Conservation (phyloP, 2,113 vertebrate genomes). For the Dunckerocampus dactyliophorus region DNA sequence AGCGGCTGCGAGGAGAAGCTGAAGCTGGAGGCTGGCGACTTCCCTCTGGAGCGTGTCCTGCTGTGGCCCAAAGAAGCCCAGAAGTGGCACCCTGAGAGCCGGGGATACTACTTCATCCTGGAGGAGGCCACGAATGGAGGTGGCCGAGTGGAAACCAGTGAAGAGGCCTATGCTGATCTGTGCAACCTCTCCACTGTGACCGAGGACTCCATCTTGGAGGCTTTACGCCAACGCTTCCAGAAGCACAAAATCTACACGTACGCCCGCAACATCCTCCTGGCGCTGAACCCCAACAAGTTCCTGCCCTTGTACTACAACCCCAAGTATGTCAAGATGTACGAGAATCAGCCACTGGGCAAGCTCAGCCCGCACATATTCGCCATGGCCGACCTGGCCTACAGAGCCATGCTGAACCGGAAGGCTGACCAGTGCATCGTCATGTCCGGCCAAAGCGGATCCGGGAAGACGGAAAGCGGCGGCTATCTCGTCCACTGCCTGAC, state of each 20-base stretch:
- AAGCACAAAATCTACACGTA: constrained; percentile 91
- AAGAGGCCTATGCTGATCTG: constrained; percentile 78
- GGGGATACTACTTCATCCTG: constrained; percentile 86
- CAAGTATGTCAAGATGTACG: constrained; percentile 91
- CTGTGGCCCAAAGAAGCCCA: constrained; percentile 83
- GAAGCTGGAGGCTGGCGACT: constrained; percentile 75
- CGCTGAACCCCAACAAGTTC: constrained; percentile 92
- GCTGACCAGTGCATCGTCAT: constrained; percentile 90
- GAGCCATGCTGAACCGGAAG: constrained; percentile 82
- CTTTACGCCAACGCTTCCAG: constrained; percentile 80
- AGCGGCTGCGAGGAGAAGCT: constrained; percentile 69
- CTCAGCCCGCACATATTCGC: constrained; percentile 92
- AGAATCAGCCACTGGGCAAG: constrained; percentile 87
- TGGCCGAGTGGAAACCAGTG: constrained; percentile 49
- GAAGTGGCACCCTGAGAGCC: constrained; percentile 73
- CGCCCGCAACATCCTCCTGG: constrained; percentile 83
- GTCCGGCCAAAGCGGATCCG: constrained; percentile 90
- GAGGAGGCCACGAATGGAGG: constrained; percentile 70
- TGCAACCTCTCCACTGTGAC: constrained; percentile 82
- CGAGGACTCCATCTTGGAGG: constrained; percentile 75
- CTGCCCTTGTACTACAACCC: constrained; percentile 95
- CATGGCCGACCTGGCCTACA: constrained; percentile 85
- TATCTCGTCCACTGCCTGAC: constrained; percentile 95
- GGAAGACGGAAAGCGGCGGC: constrained; percentile 94
- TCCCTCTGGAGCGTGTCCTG: constrained; percentile 76